Percentiles rank a stretch among this genome's conserved stretches.
Conservation (phyloP, 53 echinoderm and acorn worm genomes). For the Apostichopus leukothele region DNA sequence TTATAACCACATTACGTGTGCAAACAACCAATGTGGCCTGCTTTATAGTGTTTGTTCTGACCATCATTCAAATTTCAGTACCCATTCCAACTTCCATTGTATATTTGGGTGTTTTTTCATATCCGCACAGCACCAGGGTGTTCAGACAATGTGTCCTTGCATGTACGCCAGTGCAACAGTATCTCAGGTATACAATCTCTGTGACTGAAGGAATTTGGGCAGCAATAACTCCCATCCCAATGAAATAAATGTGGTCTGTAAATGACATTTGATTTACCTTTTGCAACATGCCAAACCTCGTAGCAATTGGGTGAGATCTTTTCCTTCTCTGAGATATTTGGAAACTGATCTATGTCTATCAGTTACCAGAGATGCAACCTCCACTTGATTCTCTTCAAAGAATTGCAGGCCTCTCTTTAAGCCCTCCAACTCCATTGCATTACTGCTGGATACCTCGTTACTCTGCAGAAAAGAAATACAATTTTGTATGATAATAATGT, state of each 20-base stretch:
- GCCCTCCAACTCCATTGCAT: slow-evolving; percentile 69
- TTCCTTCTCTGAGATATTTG: slow-evolving; percentile 50
- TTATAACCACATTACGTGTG: too few relatives aligned
- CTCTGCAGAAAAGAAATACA: slow-evolving; percentile 39
- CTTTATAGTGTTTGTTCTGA: too few relatives aligned
- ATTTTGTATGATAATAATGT: not conserved
- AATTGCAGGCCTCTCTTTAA: slow-evolving; percentile 38
- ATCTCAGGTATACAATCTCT: not conserved
- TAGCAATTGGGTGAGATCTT: slow-evolving; percentile 51
- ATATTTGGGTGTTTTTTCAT: not conserved
- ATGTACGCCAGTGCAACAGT: not conserved
- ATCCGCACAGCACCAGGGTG: not conserved
- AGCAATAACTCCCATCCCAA: not conserved
- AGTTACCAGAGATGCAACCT: slow-evolving; percentile 31
- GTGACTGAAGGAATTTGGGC: not conserved
- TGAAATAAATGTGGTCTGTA: not conserved
- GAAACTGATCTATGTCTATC: slow-evolving; percentile 56
- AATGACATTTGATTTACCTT: slow-evolving; percentile 42
- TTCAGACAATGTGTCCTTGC: not conserved
- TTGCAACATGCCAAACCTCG: slow-evolving; percentile 70
- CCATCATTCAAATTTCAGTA: too few relatives aligned
- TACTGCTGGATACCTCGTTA: slow-evolving; percentile 59
- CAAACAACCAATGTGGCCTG: too few relatives aligned
- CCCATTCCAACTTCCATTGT: not conserved
- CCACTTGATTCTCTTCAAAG: not conserved